Conservation (phyloP, 2,113 vertebrate species). For the Percopsis transmontana region DNA sequence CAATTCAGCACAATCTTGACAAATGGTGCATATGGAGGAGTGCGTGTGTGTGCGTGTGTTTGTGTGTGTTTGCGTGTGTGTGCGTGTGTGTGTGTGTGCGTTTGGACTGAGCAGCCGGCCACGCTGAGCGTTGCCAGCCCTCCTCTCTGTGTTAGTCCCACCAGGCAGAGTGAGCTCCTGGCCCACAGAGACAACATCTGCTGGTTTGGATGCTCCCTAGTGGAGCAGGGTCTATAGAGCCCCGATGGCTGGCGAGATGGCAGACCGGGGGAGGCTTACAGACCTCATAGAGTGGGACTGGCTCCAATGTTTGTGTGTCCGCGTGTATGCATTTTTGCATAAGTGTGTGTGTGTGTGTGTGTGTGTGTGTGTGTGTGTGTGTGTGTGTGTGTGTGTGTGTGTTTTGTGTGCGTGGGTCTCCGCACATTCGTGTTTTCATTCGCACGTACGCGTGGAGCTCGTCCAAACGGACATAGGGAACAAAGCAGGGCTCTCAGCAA, state of each 20-base stretch:
- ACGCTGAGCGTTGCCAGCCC: constrained; percentile 61
- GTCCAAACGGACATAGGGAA: constrained; percentile 72
- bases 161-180: constrained; percentile 67
- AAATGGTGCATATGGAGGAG: constrained; percentile 47
- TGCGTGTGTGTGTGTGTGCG: constrained; percentile 5
- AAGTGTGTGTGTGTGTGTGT: constrained; percentile 34
- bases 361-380: constrained; percentile 51
- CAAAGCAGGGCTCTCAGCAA: constrained; percentile 70
- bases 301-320: constrained; percentile 37
- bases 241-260: constrained; percentile 61
- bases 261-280: constrained; percentile 42
- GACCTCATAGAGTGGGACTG: constrained; percentile 55
- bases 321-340: neutral
- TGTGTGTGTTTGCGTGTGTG: constrained; percentile 4
- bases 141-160: constrained; percentile 57
- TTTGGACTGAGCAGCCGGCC: constrained; percentile 64
- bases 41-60: constrained; percentile 2
- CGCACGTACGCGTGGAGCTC: constrained; percentile 48
- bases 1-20: constrained; percentile 65
- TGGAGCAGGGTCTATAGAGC: constrained; percentile 61
- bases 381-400: constrained; percentile 1
- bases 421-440: neutral
- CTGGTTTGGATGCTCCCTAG: constrained; percentile 68
- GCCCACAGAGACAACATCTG: constrained; percentile 79
- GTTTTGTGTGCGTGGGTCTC: neutral